Conservation (phyloP, 2,888 invertebrate genomes). For the Scelioninae gen. 1 region DNA sequence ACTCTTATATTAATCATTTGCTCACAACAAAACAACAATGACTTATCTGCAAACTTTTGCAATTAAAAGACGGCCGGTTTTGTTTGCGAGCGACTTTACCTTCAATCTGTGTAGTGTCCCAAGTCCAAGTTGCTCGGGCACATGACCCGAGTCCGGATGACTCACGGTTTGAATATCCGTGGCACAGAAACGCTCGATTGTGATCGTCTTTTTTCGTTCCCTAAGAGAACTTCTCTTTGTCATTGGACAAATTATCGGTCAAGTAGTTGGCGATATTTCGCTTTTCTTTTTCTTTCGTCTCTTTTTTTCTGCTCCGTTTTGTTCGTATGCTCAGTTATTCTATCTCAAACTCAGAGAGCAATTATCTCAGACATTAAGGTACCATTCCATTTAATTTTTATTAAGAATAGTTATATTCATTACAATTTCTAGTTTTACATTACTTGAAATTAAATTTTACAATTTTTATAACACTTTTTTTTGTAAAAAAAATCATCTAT, state of each 20-base stretch:
- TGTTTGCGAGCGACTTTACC: slow-evolving; percentile 43
- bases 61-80: slow-evolving; percentile 33
- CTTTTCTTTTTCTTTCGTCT: background rate
- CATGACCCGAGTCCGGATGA: slow-evolving; percentile 45
- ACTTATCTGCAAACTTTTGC: slow-evolving; percentile 37
- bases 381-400: too few relatives aligned
- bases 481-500: too few relatives aligned
- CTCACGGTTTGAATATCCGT: slow-evolving; percentile 52
- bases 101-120: slow-evolving; percentile 26
- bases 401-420: too few relatives aligned
- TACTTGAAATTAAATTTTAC: too few relatives aligned
- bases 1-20: slow-evolving; percentile 6
- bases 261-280: background rate
- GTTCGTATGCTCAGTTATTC: too few relatives aligned
- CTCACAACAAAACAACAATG: slow-evolving; percentile 9
- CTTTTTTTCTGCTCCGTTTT: too few relatives aligned
- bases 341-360: too few relatives aligned
- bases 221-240: slow-evolving; percentile 20
- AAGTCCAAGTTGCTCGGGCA: slow-evolving; percentile 42
- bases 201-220: slow-evolving; percentile 33
- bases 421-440: too few relatives aligned
- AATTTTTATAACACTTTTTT: too few relatives aligned
- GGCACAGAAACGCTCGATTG: slow-evolving; percentile 45
- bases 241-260: slow-evolving; percentile 27
- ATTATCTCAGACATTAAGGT: too few relatives aligned